Evolutionary conservation across 2,888 invertebrate species (phyloP), one percentile per base, ranked within the genome.

Genomic region (Mesoligia furuncula): DNA sequence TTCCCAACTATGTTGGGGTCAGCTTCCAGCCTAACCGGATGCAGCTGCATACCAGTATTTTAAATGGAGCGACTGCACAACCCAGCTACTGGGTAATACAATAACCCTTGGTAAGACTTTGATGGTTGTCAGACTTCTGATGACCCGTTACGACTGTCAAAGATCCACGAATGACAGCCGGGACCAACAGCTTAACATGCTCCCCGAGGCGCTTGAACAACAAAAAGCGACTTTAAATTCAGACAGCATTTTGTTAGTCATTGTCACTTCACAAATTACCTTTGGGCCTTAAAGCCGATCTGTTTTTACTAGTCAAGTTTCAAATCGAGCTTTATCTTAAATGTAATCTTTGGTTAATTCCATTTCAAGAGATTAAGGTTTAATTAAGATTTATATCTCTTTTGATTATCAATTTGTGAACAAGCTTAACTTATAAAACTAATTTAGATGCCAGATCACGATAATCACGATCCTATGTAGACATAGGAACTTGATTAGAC

Each of bases 331-430:
- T 7, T 42, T 36, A 51, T 51, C 57, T 31, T 39, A 13, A 81
- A 31, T 59, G 9, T 42, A 64, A 82, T 67, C 80, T 64, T 64
- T 17, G 36, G 67, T 48, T 36, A 57, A 68, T 57, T 68, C 24
- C 15, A 68, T 68, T 82, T 57, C 9, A 64, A 80, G 39, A 57
- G 75, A 48, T 62, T 31, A 57, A 9, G 39, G 17, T 51, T 68
- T 36, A 24, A 84, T 79, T 81, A 67, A 42, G 65, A 54, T 66
- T 54, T n/a, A 20, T 48, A 42, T 51, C 20, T 74, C 48, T 27
- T n/a, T n/a, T n/a, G n/a, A n/a, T n/a, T n/a, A n/a, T n/a, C n/a
- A n/a, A n/a, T n/a, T n/a, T n/a, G n/a, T n/a, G n/a, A n/a, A n/a
- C n/a, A n/a, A 48, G 39, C 8, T 31, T n/a, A 27, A 1, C 1